Base-by-base conservation (phyloP, 1,140 invertebrate species). In the Branchinecta lynchi region DNA sequence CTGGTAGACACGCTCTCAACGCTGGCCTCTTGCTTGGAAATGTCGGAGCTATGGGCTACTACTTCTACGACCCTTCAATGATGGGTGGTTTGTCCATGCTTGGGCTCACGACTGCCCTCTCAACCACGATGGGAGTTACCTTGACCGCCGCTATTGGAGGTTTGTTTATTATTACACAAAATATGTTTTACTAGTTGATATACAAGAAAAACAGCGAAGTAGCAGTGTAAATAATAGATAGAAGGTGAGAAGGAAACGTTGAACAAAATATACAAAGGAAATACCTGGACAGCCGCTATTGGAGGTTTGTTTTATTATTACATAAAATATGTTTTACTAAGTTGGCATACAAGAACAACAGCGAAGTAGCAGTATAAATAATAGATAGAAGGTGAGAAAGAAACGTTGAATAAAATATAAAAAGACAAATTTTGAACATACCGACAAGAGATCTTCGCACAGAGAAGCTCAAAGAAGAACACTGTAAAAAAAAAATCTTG, bases 111-210 rank as follows among this genome's bases (percentile, higher is more conserved):
- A 85, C 89, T 43, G 82, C 84, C 7, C 74, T 90, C 72, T 90
- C 83, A 73, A 84, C 84, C 74, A 81, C 82, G 68, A 89, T 93
- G 88, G 91, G 92, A 8, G 84, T 93, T 8, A 93, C 91, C 12
- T 81, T 94, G 7, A 93, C 92, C 9, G 84, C 89, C 71, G 91
- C 91, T 70, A 93, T 93, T 78, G 91, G 91, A 83, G 90, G 88
- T 87, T 76, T 60, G 51, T 60, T 69, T 71, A 71, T 20, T 15
- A 7, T 3, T 68, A 70, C 71, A 20, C 17, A 32, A 32, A 32
- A 32, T 32, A 32, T 1, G 32, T 32, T 32, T 32, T 32, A 32
- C 32, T 32, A 32, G 32, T 32, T 32, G 32, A 32, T 32, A 32
- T 32, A 32, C 32, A 32, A 32, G 32, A 32, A 32, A 32, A 32